Base-by-base conservation (phyloP, 1,140 invertebrate genomes). In the Melitaea cinxia region DNA sequence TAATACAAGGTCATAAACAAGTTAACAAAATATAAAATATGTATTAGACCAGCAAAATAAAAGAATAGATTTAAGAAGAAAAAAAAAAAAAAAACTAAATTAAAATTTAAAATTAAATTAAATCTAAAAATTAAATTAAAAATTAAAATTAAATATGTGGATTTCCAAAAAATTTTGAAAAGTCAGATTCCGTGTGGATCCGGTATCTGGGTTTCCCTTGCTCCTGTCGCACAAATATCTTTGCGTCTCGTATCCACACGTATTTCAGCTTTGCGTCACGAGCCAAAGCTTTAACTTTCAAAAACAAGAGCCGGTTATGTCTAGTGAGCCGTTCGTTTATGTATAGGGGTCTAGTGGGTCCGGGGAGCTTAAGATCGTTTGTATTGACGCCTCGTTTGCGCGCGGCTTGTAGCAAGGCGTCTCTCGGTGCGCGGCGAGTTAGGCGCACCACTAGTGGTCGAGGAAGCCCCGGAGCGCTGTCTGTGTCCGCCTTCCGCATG, bases 251-350 rank as follows among this genome's bases (percentile, higher is more conserved):
- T 26, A 21, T 57, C 55, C 55, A 57, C 2, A 21, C 45, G 45
- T 42, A 57, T 19, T 57, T 57, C 21, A 35, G 45, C 37, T 57
- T 39, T 6, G 4, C 10, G 3, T 24, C 6, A 26, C 17, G 42
- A 14, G 35, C 55, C 14, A 15, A 19, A 24, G 12, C 14, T 19
- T 33, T 4, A 4, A 33, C 24, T 14, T 15, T 52, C 15, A 26
- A 33, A 12, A 56, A 45, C 12, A 65, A 28, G 4, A 23, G 12
- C n/a, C 35, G 30, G 39, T 60, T 61, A 6, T 1, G 19, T 33
- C 57, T 62, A 0, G 45, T 53, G 5, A 55, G 21, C 23, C 50
- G 28, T 21, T 60, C 61, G 52, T 70, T 66, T 6, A 59, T 33
- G 14, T 65, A 65, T 9, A 65, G 9, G 0, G 17, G 15, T 26